Percentiles rank a stretch among this genome's conserved stretches.
These are phyloP conservation scores for Chamaetylas fuelleborni DNA, from an alignment of 2,113 vertebrate genomes.

Conservation along the genomic window DNA sequence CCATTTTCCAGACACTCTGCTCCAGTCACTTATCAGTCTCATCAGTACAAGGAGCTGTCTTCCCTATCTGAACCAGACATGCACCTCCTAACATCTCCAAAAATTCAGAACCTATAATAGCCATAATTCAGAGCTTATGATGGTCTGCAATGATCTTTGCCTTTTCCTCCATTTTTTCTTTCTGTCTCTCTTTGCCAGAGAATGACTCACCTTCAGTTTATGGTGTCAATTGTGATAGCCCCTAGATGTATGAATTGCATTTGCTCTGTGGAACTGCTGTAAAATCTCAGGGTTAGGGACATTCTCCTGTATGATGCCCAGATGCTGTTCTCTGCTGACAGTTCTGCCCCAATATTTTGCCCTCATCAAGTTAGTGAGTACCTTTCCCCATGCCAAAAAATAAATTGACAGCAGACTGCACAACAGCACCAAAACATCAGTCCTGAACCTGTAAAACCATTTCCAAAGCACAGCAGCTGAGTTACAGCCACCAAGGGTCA, in stretches of 20 bases:
- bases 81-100: neutral
- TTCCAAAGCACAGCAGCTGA: neutral
- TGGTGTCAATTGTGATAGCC: neutral
- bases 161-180: neutral
- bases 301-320: neutral
- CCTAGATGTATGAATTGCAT: neutral
- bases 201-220: neutral
- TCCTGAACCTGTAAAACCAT: neutral
- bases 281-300: neutral
- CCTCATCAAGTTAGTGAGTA: neutral
- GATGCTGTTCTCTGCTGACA: neutral
- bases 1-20: neutral
- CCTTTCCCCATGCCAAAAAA: rapidly evolving
- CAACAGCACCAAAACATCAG: neutral
- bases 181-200: neutral
- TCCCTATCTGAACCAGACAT: neutral
- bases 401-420: neutral
- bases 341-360: neutral
- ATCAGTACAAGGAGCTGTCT: neutral
- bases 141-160: neutral
- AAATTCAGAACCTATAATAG: neutral
- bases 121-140: neutral
- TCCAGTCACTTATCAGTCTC: neutral
- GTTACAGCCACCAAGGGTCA: conserved; percentile 36
- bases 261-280: neutral